Evolutionary conservation across 2,797 vertebrate species (phyloP), one percentile per base, ranked within the genome.

Genomic region (Betta splendens): DNA sequence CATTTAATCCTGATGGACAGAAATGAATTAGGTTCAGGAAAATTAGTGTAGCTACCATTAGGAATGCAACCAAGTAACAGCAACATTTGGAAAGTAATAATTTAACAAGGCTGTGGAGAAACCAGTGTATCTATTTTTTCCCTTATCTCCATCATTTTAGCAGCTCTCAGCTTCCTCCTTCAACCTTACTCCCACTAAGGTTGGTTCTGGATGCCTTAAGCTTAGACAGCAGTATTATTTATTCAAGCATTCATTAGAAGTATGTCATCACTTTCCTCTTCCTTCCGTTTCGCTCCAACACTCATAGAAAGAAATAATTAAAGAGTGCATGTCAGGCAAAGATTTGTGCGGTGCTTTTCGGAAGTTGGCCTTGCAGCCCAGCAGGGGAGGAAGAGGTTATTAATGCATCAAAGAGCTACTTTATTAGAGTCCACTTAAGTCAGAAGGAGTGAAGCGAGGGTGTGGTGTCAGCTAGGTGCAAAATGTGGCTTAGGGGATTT

Each of bases 201-300:
- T 67, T 70, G 74, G 33, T 55, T 62, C 59, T 72, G 63, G 66
- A 79, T 45, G 82, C 73, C 77, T 75, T 62, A 32, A 85, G 86
- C 85, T 87, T 75, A 85, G 81, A 73, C 85, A 85, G 82, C 78
- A 72, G 57, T 83, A 86, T 87, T 80, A 87, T 87, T 90, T 89
- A 89, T 89, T 90, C 82, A 90, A 81, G 75, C 75, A 85, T 90
- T 90, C 86, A 91, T 91, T 90, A 88, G 84, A 87, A 84, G 81
- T 75, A 85, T 89, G 85, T 89, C 88, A 89, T 86, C 85, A 83
- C 84, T 85, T 87, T 87, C 76, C 80, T 63, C 65, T 75, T 84
- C 61, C 75, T 63, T 60, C 78, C 64, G 76, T 81, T 83, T 85
- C 81, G 58, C 80, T 89, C 74, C 77, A 71, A 83, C 76, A 83